Evolutionary conservation across 2,113 vertebrate species (phyloP), one percentile per base, ranked within the genome.

Genomic region (Acanthisitta chloris): DNA sequence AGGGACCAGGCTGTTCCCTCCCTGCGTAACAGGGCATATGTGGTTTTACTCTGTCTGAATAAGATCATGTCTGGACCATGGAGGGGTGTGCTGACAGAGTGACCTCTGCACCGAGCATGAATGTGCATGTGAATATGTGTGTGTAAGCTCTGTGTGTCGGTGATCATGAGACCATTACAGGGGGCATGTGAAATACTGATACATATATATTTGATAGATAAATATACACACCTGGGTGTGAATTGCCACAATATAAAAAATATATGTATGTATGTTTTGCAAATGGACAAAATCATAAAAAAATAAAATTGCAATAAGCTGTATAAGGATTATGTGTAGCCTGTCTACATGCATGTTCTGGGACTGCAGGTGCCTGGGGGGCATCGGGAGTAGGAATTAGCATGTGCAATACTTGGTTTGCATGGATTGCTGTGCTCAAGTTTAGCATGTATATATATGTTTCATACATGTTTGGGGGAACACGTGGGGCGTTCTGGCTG

Each of bases 11-110:
- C 45, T 90, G 51, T 80, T 12, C 64, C 29, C 72, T 90, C 62
- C 21, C 36, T 67, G 36, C 48, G 45, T 14, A 26, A 48, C 31
- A 40, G 36, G 61, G 14, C 31, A 36, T 0, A 0, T n/a, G 14
- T 51, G 38, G 14, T 86, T 92, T 84, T 36, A 74, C 17, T 28
- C 8, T 42, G 12, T 34, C 20, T 20, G 42, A 87, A 28, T 0
- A 1, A 64, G 20, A n/a, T 72, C 46, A 7, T 0, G 1, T 31
- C 36, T 70, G 45, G 62, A n/a, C 46, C 5, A 7, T 3, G 5
- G 55, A 43, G 52, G 31, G 17, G 4, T 67, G 45, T 74, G 51
- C 26, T 78, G n/a, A 17, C 55, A 71, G 54, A 86, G 34, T 31
- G 73, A 72, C 65, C 29, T 2, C 36, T 62, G 76, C 25, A 15